Evolutionary conservation across 2,113 vertebrate species (phyloP).

Genomic region (Falcunculus frontatus): DNA sequence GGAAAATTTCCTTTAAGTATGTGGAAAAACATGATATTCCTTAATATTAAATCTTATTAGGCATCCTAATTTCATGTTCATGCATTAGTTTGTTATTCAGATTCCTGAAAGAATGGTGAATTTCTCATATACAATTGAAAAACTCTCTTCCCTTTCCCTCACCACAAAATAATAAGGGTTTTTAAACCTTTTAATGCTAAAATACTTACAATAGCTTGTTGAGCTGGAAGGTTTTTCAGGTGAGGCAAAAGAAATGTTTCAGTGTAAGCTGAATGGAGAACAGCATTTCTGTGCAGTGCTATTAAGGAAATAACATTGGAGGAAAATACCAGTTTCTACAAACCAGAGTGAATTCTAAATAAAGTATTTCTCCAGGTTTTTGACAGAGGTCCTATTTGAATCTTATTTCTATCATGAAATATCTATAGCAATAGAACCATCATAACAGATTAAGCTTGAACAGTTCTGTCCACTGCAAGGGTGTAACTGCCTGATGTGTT

Average conservation of each 20-base stretch:
- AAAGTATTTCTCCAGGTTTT: neutral
- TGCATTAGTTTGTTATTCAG: neutral
- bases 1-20: neutral
- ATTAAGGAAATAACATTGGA: conserved; percentile 69
- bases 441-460: neutral
- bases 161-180: neutral
- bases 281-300: conserved; percentile 81
- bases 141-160: neutral
- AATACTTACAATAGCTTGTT: conserved; percentile 84
- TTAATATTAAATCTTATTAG: neutral
- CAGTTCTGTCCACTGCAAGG: neutral
- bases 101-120: neutral
- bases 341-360: neutral
- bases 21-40: neutral
- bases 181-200: neutral
- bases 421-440: neutral
- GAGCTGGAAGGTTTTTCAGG: conserved; percentile 86
- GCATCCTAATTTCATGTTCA: neutral
- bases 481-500: neutral
- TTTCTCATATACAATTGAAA: neutral
- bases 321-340: neutral
- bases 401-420: neutral
- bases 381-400: neutral
- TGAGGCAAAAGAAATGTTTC: conserved; percentile 88
- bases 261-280: conserved; percentile 83